A percentile compares a stretch with the other conserved stretches of the same genome.
Evolutionary conservation across 2,113 vertebrate genomes (phyloP).

Genomic region (Aptenodytes patagonicus): DNA sequence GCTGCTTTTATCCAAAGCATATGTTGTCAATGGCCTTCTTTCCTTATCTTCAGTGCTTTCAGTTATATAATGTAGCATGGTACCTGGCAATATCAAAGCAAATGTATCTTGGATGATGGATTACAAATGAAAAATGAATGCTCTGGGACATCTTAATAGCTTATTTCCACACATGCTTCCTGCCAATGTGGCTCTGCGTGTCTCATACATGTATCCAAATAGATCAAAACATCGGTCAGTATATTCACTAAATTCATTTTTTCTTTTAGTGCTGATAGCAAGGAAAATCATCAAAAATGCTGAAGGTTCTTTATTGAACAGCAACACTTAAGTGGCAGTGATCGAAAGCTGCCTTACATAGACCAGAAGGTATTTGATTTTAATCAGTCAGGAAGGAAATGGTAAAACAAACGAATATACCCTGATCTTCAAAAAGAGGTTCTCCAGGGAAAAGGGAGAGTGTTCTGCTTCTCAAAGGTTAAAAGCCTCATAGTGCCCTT

Average conservation of each 20-base stretch:
- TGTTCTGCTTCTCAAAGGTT: not conserved
- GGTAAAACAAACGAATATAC: not conserved
- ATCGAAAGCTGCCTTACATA: not conserved
- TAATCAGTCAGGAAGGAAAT: not conserved
- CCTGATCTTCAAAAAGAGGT: not conserved
- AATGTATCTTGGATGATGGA: not conserved
- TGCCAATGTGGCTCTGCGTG: not conserved
- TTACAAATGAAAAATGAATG: slow-evolving; percentile 30
- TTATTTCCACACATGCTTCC: not conserved
- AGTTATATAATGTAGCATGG: not conserved
- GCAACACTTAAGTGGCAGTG: not conserved
- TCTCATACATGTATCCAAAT: not conserved
- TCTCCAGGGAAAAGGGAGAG: not conserved
- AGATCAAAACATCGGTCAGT: not conserved
- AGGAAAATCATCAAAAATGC: not conserved
- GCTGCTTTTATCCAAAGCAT: slow-evolving; percentile 5
- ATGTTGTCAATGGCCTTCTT: not conserved
- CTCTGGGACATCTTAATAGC: not conserved
- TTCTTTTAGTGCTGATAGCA: not conserved
- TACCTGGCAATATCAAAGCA: not conserved
- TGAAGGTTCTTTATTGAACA: not conserved
- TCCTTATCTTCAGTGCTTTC: slow-evolving; percentile 4
- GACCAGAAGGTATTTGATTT: slow-evolving; percentile 14
- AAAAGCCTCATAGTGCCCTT: not conserved
- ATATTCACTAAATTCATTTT: not conserved